Conservation (phyloP, 2,888 invertebrate species). For the Drosophila seclusa region DNA sequence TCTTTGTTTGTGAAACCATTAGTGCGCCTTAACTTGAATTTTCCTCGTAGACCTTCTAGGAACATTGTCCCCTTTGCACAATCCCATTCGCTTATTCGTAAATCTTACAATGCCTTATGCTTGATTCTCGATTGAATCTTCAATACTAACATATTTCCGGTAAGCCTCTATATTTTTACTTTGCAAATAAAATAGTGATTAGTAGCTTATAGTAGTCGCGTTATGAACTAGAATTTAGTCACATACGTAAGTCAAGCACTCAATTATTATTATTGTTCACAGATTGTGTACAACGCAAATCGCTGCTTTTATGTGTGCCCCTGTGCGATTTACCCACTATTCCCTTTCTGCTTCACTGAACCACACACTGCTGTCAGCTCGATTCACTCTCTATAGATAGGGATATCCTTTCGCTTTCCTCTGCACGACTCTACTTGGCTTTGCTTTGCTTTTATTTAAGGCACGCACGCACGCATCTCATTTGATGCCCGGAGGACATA, state of each 20-base stretch:
- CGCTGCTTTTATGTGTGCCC: conserved; percentile 17
- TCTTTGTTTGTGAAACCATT: neutral
- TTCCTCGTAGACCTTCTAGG: neutral
- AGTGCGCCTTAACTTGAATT: neutral
- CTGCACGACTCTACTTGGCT: neutral
- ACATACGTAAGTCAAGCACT: conserved; percentile 6
- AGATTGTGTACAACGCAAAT: conserved; percentile 21
- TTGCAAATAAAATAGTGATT: neutral
- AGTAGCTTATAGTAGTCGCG: neutral
- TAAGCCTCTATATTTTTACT: neutral
- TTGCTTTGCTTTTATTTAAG: conserved; percentile 35
- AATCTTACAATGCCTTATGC: neutral
- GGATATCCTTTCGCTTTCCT: conserved; percentile 7
- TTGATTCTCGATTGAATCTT: neutral
- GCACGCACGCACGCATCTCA: conserved; percentile 57
- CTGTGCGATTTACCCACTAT: conserved; percentile 14
- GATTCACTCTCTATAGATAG: conserved; percentile 35
- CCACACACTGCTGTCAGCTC: conserved; percentile 52
- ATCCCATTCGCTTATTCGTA: neutral
- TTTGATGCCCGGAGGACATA: conserved; percentile 64
- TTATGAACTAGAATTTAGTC: conserved; percentile 1
- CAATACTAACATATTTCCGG: neutral
- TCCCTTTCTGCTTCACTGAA: conserved; percentile 48
- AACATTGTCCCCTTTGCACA: neutral
- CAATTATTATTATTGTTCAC: conserved; percentile 26